Conservation (phyloP, 2,888 invertebrate species). For the Harmothoe impar region DNA sequence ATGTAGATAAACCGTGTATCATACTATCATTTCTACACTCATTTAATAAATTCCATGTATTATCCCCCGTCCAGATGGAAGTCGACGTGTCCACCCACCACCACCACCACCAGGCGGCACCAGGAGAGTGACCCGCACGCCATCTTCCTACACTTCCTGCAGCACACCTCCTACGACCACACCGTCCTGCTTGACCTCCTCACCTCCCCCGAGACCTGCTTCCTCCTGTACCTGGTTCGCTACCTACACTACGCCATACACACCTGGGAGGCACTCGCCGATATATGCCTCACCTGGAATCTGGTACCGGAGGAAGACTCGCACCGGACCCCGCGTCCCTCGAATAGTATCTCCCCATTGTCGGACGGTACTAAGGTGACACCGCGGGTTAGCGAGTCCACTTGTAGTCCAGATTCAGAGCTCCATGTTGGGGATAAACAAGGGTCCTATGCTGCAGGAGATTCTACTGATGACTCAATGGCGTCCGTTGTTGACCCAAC, state of each 20-base stretch:
- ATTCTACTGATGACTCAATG: not conserved
- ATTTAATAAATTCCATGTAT: too few species aligned
- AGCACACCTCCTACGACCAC: conserved; percentile 72
- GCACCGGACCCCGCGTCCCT: conserved; percentile 30
- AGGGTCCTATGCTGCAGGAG: not conserved
- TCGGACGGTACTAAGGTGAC: not conserved
- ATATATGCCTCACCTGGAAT: conserved; percentile 49
- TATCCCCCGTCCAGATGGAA: not conserved
- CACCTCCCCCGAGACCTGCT: conserved; percentile 79
- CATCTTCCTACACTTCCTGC: conserved; percentile 66
- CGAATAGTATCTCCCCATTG: not conserved
- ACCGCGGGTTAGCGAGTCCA: not conserved
- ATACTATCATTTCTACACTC: too few species aligned
- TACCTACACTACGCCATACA: conserved; percentile 73
- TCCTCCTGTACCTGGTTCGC: conserved; percentile 73
- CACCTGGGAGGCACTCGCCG: conserved; percentile 71
- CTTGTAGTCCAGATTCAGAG: not conserved
- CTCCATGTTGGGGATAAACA: too few species aligned
- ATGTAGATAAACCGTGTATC: too few species aligned
- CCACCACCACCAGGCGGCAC: not conserved
- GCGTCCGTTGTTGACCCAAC: not conserved
- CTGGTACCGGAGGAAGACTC: not conserved
- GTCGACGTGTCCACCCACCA: not conserved
- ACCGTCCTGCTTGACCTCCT: conserved; percentile 76
- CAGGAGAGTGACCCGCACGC: conserved; percentile 51